Evolutionary conservation across 2,888 invertebrate species (phyloP).

Genomic region (Nemoura dubitans): DNA sequence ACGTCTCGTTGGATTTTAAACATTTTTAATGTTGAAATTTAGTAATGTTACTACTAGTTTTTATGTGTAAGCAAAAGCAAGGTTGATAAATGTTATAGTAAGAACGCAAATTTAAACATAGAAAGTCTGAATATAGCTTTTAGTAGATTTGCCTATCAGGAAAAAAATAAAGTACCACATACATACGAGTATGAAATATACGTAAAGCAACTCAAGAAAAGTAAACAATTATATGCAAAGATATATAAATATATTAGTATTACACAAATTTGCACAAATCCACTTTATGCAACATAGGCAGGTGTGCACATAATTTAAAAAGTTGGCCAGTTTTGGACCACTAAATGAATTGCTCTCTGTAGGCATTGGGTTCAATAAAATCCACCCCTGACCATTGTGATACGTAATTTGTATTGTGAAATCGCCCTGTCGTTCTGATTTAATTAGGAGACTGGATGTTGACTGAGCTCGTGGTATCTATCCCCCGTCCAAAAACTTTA

Average conservation of each 20-base stretch:
- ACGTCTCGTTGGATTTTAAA: neutral
- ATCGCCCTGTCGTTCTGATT: no score
- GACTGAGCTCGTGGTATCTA: neutral
- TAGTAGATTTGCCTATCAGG: neutral
- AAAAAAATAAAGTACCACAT: neutral
- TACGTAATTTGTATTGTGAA: no score
- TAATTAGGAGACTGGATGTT: neutral
- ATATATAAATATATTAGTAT: no score
- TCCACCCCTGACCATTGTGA: neutral
- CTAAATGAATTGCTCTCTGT: neutral
- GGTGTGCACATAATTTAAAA: neutral
- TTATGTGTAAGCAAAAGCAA: neutral
- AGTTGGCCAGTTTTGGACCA: neutral
- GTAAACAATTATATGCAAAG: no score
- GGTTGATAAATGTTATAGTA: neutral
- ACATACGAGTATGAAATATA: neutral
- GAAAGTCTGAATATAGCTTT: neutral
- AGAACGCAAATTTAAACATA: neutral
- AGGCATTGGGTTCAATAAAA: neutral
- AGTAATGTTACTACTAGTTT: neutral
- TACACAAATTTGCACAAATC: neutral
- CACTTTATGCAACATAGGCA: neutral
- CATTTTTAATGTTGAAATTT: neutral
- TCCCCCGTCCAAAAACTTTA: neutral
- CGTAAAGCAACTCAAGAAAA: neutral